These are phyloP conservation scores for Onthophagus taurus DNA, from an alignment of 1,140 invertebrate species.

Conservation along the genomic window DNA sequence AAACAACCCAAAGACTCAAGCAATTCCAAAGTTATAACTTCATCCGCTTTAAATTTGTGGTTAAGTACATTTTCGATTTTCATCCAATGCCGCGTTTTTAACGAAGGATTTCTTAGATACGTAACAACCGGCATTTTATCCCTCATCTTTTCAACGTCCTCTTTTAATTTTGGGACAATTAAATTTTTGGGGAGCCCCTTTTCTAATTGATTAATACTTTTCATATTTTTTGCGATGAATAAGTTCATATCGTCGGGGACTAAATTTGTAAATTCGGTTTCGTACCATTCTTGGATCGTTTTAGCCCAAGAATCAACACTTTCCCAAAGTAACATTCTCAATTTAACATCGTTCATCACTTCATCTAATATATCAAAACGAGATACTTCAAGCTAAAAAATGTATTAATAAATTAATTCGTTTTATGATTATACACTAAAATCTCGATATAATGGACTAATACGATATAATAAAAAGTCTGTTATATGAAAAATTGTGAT, in stretches of 20 bases:
- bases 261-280: constrained; percentile 54
- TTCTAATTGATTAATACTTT: constrained; percentile 64
- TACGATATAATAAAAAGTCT: too few relatives aligned
- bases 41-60: constrained; percentile 59
- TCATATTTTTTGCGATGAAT: constrained; percentile 56
- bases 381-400: constrained; percentile 59
- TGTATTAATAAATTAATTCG: constrained; percentile 11
- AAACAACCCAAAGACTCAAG: constrained; percentile 66
- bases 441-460: too few relatives aligned
- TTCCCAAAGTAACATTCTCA: constrained; percentile 70
- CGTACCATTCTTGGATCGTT: constrained; percentile 50
- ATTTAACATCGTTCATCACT: constrained; percentile 63
- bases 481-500: neutral
- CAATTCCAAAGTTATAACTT: constrained; percentile 51
- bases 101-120: constrained; percentile 62
- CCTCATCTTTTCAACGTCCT: constrained; percentile 66
- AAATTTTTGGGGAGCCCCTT: constrained; percentile 68
- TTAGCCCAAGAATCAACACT: constrained; percentile 61
- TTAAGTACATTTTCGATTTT: constrained; percentile 66
- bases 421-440: neutral
- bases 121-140: constrained; percentile 46
- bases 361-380: constrained; percentile 71
- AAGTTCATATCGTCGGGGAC: constrained; percentile 60
- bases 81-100: constrained; percentile 71
- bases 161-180: constrained; percentile 62